phyloP scores from a whole-genome alignment of 2,113 vertebrate species.

The Oenanthe oenanthe region DNA sequence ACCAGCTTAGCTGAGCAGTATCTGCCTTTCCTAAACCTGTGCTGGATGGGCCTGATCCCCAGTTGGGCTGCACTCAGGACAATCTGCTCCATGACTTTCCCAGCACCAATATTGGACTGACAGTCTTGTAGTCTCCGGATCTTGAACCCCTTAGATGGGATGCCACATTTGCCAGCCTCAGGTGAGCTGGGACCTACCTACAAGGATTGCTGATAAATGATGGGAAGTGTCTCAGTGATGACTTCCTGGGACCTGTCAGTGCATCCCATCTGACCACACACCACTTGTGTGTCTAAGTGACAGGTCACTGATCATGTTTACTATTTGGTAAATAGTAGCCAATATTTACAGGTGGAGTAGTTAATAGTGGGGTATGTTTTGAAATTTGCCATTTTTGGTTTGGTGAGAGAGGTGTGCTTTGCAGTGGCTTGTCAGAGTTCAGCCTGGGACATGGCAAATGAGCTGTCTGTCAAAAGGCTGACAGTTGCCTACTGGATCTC shows the following conservation, averaged over 20 bases:
- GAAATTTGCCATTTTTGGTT: neutral
- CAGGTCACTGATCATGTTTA: neutral
- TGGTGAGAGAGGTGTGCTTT: neutral
- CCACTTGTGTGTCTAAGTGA: no score
- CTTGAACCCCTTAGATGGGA: neutral
- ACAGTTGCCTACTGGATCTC: neutral
- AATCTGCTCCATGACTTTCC: neutral
- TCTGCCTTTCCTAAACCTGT: neutral
- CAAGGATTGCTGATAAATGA: neutral
- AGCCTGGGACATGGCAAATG: neutral
- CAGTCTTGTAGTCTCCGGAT: neutral
- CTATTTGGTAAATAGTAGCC: neutral
- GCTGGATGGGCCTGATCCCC: neutral
- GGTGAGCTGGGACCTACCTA: neutral
- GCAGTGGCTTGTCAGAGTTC: neutral
- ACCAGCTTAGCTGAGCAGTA: neutral
- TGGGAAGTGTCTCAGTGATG: neutral
- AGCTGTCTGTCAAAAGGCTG: neutral
- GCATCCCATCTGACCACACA: neutral
- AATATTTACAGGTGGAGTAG: neutral
- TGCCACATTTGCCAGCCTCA: neutral
- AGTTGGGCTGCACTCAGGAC: neutral
- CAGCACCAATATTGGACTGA: accelerated
- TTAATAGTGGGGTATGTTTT: neutral
- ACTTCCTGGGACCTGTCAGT: accelerated